Conservation (phyloP, 2,113 vertebrate species). For the Coregonus clupeaformis region DNA sequence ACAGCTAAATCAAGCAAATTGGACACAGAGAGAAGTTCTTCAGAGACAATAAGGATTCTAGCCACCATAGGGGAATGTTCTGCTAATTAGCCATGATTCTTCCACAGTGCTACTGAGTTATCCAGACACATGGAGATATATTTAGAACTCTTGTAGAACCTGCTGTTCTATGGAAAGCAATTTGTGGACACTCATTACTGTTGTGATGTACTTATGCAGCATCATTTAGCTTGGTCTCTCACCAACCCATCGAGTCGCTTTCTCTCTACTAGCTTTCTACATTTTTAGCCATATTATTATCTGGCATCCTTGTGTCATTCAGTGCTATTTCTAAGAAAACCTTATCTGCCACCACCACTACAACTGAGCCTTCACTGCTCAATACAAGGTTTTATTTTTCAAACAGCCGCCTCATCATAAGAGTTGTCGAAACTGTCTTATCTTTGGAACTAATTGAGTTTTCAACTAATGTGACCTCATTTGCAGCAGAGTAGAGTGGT, state of each 20-base stretch:
- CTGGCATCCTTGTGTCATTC: not conserved
- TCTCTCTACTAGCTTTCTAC: not conserved
- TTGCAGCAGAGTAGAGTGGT: slow-evolving; percentile 53
- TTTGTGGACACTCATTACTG: not conserved
- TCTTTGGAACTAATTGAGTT: slow-evolving; percentile 54
- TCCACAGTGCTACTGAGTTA: slow-evolving; percentile 5
- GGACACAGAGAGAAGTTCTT: slow-evolving; percentile 28
- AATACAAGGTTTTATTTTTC: slow-evolving; percentile 23
- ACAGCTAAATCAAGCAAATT: slow-evolving; percentile 57
- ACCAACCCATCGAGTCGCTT: not conserved
- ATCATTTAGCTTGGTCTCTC: not conserved
- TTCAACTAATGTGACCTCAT: slow-evolving; percentile 64
- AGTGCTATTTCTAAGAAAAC: not conserved
- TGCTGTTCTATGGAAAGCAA: not conserved
- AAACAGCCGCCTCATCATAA: slow-evolving; percentile 49
- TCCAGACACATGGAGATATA: not conserved
- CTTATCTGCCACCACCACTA: not conserved
- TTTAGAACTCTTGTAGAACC: not conserved
- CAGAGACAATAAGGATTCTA: slow-evolving; percentile 1
- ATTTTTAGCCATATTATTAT: not conserved
- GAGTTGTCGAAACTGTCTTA: slow-evolving; percentile 35
- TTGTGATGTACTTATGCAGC: not conserved
- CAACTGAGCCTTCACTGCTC: not conserved
- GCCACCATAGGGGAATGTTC: not conserved
- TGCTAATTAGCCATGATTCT: slow-evolving; percentile 14